Evolutionary conservation across 2,797 vertebrate genomes (phyloP), one percentile per base, ranked within the genome.

Genomic region (Echiichthys vipera): DNA sequence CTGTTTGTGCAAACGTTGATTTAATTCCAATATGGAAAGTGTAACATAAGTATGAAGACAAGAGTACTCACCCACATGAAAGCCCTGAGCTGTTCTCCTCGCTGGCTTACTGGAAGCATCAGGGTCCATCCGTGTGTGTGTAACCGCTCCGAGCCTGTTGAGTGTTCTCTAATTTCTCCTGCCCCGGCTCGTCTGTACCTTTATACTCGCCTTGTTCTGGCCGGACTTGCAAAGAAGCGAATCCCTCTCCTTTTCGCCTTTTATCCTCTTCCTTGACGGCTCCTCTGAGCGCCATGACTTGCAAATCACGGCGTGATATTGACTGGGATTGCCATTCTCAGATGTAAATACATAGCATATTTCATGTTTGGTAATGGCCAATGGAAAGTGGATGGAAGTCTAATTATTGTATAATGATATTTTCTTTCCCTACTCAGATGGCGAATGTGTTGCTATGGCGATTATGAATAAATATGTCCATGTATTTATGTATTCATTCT

Each of bases 371-470:
- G 58, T 84, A 83, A 83, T 59, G 57, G 80, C 73, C 72, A 32
- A 86, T 76, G 87, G 86, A 84, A 89, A 85, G 63, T 45, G 56
- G 73, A 83, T 58, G 77, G 65, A 68, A 78, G 80, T 84, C 79
- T 93, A 91, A 93, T 93, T 92, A 89, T 88, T 67, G 80, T 90
- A 87, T 87, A 89, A 92, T 91, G 62, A 90, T 84, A 84, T 86
- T 85, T 83, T 56, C 46, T 12, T 36, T 13, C 34, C 49, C 50
- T 74, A 83, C 14, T 20, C 61, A 55, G 75, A 68, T 32, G 51
- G 53, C 24, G n/a, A 69, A 77, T 64, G 74, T 63, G 88, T 92
- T 91, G 85, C 88, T 77, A 80, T 91, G 83, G 85, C 81, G 77
- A 90, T 89, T 53, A 86, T 82, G 89, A 91, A 90, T 91, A 89